Base-by-base conservation (phyloP, 2,113 vertebrate species). In the Gnathonemus longibarbis region DNA sequence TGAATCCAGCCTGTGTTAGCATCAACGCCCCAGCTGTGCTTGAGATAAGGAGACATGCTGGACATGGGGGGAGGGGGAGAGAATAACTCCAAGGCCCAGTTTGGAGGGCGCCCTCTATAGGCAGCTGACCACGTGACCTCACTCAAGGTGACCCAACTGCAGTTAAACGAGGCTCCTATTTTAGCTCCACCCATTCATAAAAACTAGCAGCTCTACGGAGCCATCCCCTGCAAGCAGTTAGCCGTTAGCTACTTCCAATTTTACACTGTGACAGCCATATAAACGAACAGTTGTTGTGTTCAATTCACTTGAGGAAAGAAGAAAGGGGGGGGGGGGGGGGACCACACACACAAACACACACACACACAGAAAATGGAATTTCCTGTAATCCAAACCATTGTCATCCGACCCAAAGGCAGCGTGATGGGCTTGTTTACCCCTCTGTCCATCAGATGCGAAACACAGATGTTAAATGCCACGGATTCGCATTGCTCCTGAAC, bases 401-500 rank as follows among this genome's bases (percentile, higher is more conserved):
- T 62, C 35, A 45, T 88, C 35, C 45, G 53, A 62, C 42, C 35
- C 53, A 88, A 45, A 66, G 87, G 42, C 52, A 46, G 19, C 52
- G 13, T 88, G 52, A 45, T 24, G 50, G 13, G 87, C 56, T 62
- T 83, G 86, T 88, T 88, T 58, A 21, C 50, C n/a, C 11, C 86
- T 88, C 31, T 50, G 50, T 83, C 52, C 87, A 70, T 91, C 88
- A 85, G 70, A 80, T 87, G 53, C 74, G 90, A 88, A 90, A 91
- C 89, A 89, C 88, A 91, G 92, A 92, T 88, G 90, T 89, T 88
- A 91, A 91, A 88, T 66, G 87, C 89, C 27, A 87, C 89, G 91
- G 39, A 88, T 84, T 80, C 24, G 17, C 56, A 91, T 91, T 58
- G 48, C 89, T 92, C 90, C 89, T 91, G 91, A 93, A 93, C 93